Base-by-base conservation (phyloP, 2,888 invertebrate genomes). In the Polyommatus iphigenia region DNA sequence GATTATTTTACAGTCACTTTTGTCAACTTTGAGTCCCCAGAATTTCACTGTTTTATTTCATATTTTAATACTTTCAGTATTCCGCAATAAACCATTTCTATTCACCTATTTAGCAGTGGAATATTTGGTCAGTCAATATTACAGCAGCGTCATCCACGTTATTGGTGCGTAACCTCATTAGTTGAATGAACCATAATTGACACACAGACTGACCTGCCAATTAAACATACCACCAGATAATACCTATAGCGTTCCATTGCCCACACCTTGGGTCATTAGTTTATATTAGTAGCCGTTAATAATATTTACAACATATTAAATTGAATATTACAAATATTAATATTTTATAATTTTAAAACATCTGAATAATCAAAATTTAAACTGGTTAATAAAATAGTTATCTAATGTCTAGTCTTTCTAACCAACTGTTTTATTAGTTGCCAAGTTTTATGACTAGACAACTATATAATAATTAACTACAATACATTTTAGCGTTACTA, bases 131-230 rank as follows among this genome's bases (percentile, higher is more conserved):
- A 54, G 75, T 50, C 54, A 75, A 75, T 54, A 80, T 79, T 76
- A 57, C 79, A 78, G 76, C 73, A 78, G 81, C 82, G 82, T 83
- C 83, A 83, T 80, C 80, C 80, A 80, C 79, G 83, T 83, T 83
- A 85, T 84, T 85, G 83, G 81, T 83, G 83, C 89, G 89, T 91
- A 90, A 89, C 90, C 90, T 89, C 89, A 89, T 92, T 90, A 91
- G 90, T 89, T 88, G 91, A 90, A 92, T 86, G 90, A 89, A 91
- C 91, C 89, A 87, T 89, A 93, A 91, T 93, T 93, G 93, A 93
- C 93, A 91, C 90, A 89, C 91, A 88, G 93, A 90, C 91, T 93
- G 93, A 93, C 93, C 93, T 88, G 85, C 85, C 92, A 93, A 93
- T 93, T 93, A 92, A 87, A 88, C 85, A 82, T 80, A 71, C 79